These are phyloP conservation scores for Glareola pratincola DNA, from an alignment of 2,113 vertebrate genomes.

Conservation along the genomic window DNA sequence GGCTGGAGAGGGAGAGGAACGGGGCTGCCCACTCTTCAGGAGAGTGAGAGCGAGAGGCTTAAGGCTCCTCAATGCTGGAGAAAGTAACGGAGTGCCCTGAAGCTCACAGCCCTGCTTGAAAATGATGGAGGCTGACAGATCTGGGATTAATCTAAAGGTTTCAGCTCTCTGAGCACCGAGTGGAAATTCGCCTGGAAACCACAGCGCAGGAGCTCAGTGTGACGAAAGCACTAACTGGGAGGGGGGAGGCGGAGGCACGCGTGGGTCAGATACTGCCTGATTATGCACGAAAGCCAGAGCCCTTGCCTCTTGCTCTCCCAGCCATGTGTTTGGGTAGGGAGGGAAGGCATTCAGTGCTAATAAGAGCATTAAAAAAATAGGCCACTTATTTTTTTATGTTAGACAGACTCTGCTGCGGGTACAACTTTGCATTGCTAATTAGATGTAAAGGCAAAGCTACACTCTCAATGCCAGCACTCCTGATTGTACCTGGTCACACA, in stretches of 20 bases:
- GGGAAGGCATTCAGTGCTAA: not conserved
- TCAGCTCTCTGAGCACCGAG: constrained; percentile 58
- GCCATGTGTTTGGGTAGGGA: not conserved
- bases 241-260: not conserved
- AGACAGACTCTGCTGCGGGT: not conserved
- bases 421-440: constrained; percentile 41
- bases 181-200: constrained; percentile 69
- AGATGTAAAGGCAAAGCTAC: not conserved
- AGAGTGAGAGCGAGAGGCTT: constrained; percentile 18
- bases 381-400: not conserved
- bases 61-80: constrained; percentile 6
- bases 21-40: not conserved
- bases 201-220: not conserved
- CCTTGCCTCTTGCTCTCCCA: not conserved
- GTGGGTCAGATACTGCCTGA: not conserved
- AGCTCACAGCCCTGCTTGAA: constrained; percentile 44
- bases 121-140: constrained; percentile 69
- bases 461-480: not conserved
- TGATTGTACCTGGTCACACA: not conserved
- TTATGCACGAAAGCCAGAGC: not conserved
- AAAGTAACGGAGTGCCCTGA: not conserved
- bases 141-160: constrained; percentile 70
- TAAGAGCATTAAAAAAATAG: constrained; percentile 15
- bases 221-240: constrained; percentile 37
- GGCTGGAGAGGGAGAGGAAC: not conserved